phyloP scores from a whole-genome alignment of 2,797 vertebrate species.

The Hipposideros larvatus region DNA sequence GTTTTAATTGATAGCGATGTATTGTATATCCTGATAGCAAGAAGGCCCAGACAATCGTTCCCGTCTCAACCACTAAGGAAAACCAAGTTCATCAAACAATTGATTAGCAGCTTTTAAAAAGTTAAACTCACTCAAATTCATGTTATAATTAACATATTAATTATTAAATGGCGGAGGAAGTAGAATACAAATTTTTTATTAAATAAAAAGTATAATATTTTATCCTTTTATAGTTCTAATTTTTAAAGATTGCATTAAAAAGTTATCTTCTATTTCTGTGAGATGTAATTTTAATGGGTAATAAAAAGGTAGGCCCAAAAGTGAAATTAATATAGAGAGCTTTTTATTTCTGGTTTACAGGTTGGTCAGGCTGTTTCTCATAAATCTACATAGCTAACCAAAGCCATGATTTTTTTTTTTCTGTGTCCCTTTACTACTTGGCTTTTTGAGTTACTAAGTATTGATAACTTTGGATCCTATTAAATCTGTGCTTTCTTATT shows the following conservation, averaged over 20 bases:
- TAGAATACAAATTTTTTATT: background rate
- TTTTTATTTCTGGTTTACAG: background rate
- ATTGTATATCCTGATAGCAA: background rate
- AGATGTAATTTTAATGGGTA: background rate
- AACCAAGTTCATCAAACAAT: background rate
- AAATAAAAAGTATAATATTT: background rate
- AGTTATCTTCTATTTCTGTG: background rate
- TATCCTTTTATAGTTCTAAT: background rate
- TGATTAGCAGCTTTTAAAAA: background rate
- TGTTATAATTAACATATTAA: background rate
- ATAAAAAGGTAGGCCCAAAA: background rate
- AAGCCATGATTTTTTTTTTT: background rate
- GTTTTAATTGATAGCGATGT: slow-evolving; percentile 12
- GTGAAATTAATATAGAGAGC: background rate
- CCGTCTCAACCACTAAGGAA: background rate
- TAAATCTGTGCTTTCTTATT: background rate
- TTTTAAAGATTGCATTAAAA: slow-evolving; percentile 15
- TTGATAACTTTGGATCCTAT: background rate
- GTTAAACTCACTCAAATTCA: background rate
- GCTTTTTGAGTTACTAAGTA: background rate
- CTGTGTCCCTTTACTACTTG: background rate
- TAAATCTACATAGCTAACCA: background rate
- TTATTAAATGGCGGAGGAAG: background rate
- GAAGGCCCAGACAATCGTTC: background rate
- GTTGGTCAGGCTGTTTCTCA: background rate